Evolutionary conservation across 2,797 vertebrate genomes (phyloP), one percentile per base, ranked within the genome.

Genomic region (Chiroxiphia lanceolata): DNA sequence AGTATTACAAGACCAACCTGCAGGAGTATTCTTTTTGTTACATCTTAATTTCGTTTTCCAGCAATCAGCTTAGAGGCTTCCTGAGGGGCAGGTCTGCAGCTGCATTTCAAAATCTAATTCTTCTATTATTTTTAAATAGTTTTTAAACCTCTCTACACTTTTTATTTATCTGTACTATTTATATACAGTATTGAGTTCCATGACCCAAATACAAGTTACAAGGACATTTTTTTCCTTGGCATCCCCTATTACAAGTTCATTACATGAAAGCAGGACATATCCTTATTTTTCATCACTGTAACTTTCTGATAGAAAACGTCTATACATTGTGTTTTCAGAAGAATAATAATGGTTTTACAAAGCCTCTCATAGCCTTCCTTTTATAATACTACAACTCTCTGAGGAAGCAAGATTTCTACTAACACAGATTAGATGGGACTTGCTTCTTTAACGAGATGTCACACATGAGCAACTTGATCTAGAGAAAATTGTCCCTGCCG

Each of bases 401-500:
- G 51, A 15, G 10, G 17, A 2, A 67, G 13, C 27, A 89, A 15
- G 23, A 77, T 70, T 89, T 78, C 44, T 53, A 26, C 16, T 33
- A 21, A 29, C 17, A 25, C 4, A 50, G 15, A 48, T 45, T 21
- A 71, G 31, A 53, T 15, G 11, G 40, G 15, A 26, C 2, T 45
- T 1, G 1, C 17, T 78, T 69, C 25, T 84, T 31, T 51, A 40
- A 33, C 0, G 0, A 75, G 33, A 6, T 22, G 29, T 26, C 33
- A 11, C 3, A 5, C 51, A 11, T 9, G 15, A 48, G 13, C 57
- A 31, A 59, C 1, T 3, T 34, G 60, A 60, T 16, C 22, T 10
- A 9, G 18, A 47, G 12, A 60, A 78, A 78, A 36, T 20, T 47
- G 3, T 59, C 38, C 7, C 25, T 59, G 25, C 12, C 7, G 4